A percentile compares a stretch with the other conserved stretches of the same genome.
Conservation (phyloP, 2,888 invertebrate species). For the Polydesmus complanatus region DNA sequence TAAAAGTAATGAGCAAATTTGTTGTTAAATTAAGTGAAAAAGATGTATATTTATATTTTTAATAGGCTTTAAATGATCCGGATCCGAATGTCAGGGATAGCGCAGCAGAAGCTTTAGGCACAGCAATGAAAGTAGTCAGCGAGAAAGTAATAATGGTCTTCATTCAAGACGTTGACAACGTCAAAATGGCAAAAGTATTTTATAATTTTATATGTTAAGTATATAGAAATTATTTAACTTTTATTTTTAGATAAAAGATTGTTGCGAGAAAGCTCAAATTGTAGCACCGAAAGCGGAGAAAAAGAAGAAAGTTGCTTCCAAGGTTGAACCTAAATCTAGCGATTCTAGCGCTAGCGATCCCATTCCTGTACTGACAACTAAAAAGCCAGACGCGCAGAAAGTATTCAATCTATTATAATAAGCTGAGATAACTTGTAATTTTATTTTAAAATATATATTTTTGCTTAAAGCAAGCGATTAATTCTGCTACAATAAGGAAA, state of each 20-base stretch:
- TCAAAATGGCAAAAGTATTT: slow-evolving; percentile 71
- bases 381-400: too few species aligned
- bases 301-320: background rate
- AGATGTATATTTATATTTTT: background rate
- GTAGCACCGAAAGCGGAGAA: slow-evolving; percentile 6
- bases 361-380: background rate
- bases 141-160: slow-evolving; percentile 78
- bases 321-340: background rate
- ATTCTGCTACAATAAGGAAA: background rate
- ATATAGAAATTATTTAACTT: background rate
- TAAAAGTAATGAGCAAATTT: too few species aligned
- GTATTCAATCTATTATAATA: too few species aligned
- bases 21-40: too few species aligned
- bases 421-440: background rate
- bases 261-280: slow-evolving; percentile 71
- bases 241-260: slow-evolving; percentile 59
- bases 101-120: slow-evolving; percentile 84
- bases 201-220: background rate
- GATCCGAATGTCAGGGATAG: slow-evolving; percentile 86
- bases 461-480: too few species aligned
- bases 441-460: too few species aligned
- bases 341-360: background rate
- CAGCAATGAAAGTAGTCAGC: slow-evolving; percentile 81
- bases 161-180: slow-evolving; percentile 70
- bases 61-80: slow-evolving; percentile 34